Evolutionary conservation across 1,140 invertebrate genomes (phyloP).

Genomic region (Sarcophaga bullata): DNA sequence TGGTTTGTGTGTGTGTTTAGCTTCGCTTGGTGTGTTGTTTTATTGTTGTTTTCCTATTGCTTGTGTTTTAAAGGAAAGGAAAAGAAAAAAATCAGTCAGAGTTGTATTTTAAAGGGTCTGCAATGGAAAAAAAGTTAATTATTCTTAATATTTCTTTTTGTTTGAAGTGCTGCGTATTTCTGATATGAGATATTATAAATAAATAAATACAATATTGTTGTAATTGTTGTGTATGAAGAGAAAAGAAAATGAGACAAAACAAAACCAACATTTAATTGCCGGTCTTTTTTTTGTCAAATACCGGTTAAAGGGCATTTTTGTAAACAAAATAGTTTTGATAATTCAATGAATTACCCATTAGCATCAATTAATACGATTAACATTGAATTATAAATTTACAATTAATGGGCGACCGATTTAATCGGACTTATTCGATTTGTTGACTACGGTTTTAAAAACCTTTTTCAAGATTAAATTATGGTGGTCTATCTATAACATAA

Average conservation of each 20-base stretch:
- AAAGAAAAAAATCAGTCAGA: neutral
- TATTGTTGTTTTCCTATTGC: conserved; percentile 37
- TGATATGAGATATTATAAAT: conserved; percentile 43
- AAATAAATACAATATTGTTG: conserved; percentile 20
- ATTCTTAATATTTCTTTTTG: too few species aligned
- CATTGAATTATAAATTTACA: too few species aligned
- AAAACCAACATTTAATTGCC: neutral
- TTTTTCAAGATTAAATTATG: too few species aligned
- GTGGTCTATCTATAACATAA: too few species aligned
- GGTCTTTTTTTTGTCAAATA: neutral
- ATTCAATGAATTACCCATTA: too few species aligned
- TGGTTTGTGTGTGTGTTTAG: conserved; percentile 41
- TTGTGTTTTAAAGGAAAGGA: neutral
- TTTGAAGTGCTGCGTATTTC: neutral
- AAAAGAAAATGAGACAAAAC: neutral
- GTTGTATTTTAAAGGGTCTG: neutral
- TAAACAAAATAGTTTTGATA: neutral
- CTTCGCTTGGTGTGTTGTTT: conserved; percentile 47
- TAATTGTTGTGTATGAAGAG: neutral
- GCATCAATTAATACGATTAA: too few species aligned
- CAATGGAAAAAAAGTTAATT: too few species aligned
- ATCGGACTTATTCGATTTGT: too few species aligned
- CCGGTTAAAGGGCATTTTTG: conserved; percentile 12
- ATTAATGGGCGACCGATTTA: too few species aligned
- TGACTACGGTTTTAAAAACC: too few species aligned